Percentiles rank a stretch among this genome's conserved stretches.
Evolutionary conservation across 2,888 invertebrate genomes (phyloP).

Genomic region (Agrotis puta): DNA sequence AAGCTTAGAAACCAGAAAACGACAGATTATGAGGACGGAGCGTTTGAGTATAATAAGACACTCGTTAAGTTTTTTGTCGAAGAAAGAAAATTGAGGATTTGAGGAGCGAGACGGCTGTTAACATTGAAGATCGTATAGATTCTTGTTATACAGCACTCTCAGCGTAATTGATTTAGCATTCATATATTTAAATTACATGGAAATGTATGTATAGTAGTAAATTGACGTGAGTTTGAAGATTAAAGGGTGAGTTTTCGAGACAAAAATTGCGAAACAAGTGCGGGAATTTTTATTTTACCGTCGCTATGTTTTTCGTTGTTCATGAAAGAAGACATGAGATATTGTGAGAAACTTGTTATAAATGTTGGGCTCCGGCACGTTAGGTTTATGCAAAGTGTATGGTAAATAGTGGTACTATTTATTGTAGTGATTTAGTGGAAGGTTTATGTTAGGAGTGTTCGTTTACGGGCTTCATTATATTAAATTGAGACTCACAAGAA

Average conservation of each 20-base stretch:
- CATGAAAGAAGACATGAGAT: constrained; percentile 36
- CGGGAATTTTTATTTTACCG: constrained; percentile 15
- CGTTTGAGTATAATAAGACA: constrained; percentile 44
- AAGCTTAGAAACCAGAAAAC: constrained; percentile 60
- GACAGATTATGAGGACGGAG: constrained; percentile 52
- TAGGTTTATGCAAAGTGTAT: constrained; percentile 44
- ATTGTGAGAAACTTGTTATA: constrained; percentile 49
- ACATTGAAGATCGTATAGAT: constrained; percentile 33
- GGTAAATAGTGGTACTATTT: constrained; percentile 41
- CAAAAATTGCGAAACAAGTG: constrained; percentile 17
- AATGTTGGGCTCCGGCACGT: constrained; percentile 34
- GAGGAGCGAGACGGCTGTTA: constrained; percentile 25
- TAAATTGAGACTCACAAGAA: constrained; percentile 9
- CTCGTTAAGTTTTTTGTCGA: constrained; percentile 53
- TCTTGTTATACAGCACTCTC: constrained; percentile 19
- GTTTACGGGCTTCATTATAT: constrained; percentile 11
- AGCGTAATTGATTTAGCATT: constrained; percentile 45
- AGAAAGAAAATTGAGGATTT: constrained; percentile 37
- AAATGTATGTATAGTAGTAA: constrained; percentile 37
- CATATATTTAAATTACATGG: constrained; percentile 48
- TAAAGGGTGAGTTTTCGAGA: constrained; percentile 14
- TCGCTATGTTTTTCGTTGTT: constrained; percentile 24
- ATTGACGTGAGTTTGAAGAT: constrained; percentile 40
- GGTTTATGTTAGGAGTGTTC: constrained; percentile 27
- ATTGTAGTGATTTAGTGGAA: constrained; percentile 26